Percentiles rank a stretch among this genome's conserved stretches.
Conservation (phyloP, 1,140 invertebrate species). For the Mizuhopecten yessoensis region DNA sequence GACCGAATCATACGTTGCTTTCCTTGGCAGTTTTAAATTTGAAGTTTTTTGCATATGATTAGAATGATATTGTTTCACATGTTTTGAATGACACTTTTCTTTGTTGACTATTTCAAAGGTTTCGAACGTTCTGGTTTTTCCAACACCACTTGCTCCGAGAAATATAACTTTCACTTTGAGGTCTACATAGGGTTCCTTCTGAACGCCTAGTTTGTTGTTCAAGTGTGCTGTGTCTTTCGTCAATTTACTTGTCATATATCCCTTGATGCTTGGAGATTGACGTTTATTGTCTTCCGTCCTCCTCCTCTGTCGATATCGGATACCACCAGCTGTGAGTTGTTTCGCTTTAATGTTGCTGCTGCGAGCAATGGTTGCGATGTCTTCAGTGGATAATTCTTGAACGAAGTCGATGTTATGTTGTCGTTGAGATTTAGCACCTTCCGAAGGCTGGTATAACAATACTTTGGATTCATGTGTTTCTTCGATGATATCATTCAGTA, state of each 20-base stretch:
- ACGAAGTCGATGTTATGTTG: not conserved
- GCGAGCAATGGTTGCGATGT: not conserved
- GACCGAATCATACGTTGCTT: not conserved
- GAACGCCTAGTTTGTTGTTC: not conserved
- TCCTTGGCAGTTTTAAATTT: not conserved
- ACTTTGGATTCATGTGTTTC: not conserved
- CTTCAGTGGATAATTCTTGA: not conserved
- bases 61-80: not conserved
- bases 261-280: not conserved
- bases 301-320: not conserved
- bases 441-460: not conserved
- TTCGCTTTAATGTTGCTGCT: not conserved
- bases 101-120: not conserved
- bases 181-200: not conserved
- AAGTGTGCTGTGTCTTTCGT: not conserved
- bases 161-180: constrained; percentile 10
- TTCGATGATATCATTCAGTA: not conserved
- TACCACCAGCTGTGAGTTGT: not conserved
- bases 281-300: not conserved
- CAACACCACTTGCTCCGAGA: not conserved
- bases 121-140: not conserved
- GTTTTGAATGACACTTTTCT: not conserved
- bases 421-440: not conserved
- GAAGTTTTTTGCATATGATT: not conserved
- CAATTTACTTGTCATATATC: not conserved